phyloP scores from a whole-genome alignment of 2,797 vertebrate species.

The Amazona ochrocephala region DNA sequence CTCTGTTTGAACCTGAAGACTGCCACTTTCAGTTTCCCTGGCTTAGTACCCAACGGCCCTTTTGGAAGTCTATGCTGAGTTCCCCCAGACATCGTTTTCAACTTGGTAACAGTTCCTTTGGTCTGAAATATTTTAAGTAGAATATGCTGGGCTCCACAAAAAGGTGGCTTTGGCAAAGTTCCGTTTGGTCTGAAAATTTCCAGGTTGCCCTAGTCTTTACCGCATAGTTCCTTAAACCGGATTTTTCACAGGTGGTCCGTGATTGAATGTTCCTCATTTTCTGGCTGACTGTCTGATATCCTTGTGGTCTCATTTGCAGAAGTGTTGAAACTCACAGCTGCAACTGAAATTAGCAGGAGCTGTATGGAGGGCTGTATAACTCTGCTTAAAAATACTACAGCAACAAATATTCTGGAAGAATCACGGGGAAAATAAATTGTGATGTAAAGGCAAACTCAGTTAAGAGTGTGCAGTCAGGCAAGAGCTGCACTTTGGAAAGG shows the following conservation, averaged over 20 bases:
- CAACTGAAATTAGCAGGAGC: constrained; percentile 4
- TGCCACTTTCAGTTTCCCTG: neutral
- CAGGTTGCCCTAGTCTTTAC: neutral
- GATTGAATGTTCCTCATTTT: constrained; percentile 50
- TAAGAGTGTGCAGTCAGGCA: neutral
- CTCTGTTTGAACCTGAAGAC: neutral
- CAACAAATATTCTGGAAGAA: neutral
- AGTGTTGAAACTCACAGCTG: constrained; percentile 44
- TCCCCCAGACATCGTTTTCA: neutral
- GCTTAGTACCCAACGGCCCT: neutral
- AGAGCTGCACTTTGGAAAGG: neutral
- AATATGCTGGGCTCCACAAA: neutral
- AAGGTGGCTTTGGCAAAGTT: neutral
- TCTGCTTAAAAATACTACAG: neutral
- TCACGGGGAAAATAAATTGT: neutral
- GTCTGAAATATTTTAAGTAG: neutral
- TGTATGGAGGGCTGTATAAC: neutral
- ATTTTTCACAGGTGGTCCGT: constrained; percentile 42
- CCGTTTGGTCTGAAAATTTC: constrained; percentile 23
- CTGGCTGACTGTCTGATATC: neutral
- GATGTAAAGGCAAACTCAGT: neutral
- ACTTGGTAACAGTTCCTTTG: neutral
- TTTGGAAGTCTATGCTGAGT: neutral
- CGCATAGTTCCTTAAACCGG: constrained; percentile 12
- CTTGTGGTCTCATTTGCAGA: constrained; percentile 48